These are phyloP conservation scores for Minunthozetes semirufus DNA, from an alignment of 2,888 invertebrate genomes.

Conservation along the genomic window DNA sequence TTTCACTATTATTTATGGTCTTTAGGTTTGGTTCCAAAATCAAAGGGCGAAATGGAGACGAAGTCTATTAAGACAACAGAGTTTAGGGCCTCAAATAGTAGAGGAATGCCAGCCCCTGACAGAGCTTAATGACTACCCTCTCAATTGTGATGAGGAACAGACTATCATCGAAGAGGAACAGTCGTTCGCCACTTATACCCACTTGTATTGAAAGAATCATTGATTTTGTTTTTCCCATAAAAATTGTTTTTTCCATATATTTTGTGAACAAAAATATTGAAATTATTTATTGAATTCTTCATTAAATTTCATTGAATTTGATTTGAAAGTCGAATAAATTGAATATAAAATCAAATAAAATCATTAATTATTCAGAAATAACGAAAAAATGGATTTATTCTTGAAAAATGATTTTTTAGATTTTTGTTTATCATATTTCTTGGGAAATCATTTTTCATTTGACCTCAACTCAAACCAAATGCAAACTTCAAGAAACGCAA, in stretches of 20 bases:
- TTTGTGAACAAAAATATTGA: too few species aligned
- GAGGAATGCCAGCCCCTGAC: neutral
- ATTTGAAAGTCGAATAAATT: too few species aligned
- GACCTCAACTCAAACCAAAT: too few species aligned
- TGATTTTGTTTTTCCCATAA: too few species aligned
- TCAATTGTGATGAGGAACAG: neutral
- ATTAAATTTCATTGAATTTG: too few species aligned
- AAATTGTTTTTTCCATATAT: too few species aligned
- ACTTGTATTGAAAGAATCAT: conserved; percentile 1
- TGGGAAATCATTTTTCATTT: neutral
- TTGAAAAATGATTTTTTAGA: too few species aligned
- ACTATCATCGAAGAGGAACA: conserved; percentile 16
- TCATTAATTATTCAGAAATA: too few species aligned
- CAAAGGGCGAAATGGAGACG: conserved; percentile 88
- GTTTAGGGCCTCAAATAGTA: conserved; percentile 9
- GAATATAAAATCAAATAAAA: too few species aligned
- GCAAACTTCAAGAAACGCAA: too few species aligned
- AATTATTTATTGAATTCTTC: too few species aligned
- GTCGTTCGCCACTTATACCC: neutral
- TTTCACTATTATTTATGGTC: neutral
- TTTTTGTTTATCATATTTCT: neutral
- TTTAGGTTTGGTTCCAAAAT: conserved; percentile 98
- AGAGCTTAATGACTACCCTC: neutral
- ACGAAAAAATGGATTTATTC: too few species aligned
- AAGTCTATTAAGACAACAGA: conserved; percentile 55